A percentile compares a stretch with the other conserved stretches of the same genome.
phyloP scores from a whole-genome alignment of 2,797 vertebrate genomes.

The Eurystomus glaucurus region DNA sequence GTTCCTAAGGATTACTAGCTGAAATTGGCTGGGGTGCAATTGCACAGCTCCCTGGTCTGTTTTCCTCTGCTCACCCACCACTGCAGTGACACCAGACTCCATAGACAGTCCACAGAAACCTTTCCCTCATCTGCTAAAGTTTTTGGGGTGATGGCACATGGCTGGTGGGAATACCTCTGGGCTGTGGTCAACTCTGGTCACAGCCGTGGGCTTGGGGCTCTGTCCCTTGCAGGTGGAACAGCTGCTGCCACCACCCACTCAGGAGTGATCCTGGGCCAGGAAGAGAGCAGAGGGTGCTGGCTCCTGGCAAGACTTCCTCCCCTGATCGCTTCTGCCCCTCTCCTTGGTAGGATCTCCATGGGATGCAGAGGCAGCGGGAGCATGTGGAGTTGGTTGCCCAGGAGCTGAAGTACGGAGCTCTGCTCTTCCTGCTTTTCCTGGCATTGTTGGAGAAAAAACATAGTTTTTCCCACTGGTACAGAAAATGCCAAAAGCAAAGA shows the following conservation, averaged over 20 bases:
- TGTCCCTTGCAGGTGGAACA: background rate
- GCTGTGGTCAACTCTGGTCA: background rate
- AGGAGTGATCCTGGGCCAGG: background rate
- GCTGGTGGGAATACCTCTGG: background rate
- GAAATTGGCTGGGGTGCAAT: background rate
- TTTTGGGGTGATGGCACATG: fast-evolving
- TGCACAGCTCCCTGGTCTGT: background rate
- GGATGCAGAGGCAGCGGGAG: background rate
- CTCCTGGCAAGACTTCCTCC: background rate
- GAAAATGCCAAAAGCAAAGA: slow-evolving; percentile 53
- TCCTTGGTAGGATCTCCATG: background rate
- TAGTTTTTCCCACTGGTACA: slow-evolving; percentile 4
- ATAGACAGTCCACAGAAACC: fast-evolving
- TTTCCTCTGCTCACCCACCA: background rate
- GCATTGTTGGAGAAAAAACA: background rate
- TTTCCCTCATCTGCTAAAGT: background rate
- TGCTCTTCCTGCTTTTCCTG: slow-evolving; percentile 20
- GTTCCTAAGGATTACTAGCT: background rate
- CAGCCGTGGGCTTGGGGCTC: background rate
- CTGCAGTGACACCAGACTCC: background rate
- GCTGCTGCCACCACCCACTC: background rate
- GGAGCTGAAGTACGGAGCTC: background rate
- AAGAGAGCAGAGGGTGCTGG: background rate
- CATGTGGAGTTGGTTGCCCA: fast-evolving
- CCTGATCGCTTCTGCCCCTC: fast-evolving